Evolutionary conservation across 2,888 invertebrate genomes (phyloP), one percentile per base, ranked within the genome.

Genomic region (Strigamia maritima): DNA sequence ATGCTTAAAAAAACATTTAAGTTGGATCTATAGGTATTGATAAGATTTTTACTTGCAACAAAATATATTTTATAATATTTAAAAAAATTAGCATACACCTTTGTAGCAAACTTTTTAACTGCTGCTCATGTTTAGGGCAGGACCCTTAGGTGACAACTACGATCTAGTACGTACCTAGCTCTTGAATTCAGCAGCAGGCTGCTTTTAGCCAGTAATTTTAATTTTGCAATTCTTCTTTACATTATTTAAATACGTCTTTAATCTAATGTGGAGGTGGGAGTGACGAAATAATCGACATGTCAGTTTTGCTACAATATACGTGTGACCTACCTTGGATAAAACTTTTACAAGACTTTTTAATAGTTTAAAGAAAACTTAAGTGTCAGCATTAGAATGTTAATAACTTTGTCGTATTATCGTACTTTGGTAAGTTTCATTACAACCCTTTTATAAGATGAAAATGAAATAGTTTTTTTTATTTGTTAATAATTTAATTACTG

Each of bases 91-190:
- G 70, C 70, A 70, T 28, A 65, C 60, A 44, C 16, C 70, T 70
- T 70, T 70, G 70, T 70, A 70, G 70, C 70, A 70, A 70, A 70
- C 28, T 70, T 70, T 70, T 54, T 54, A n/a, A 70, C 70, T 28
- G 70, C 70, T 70, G 70, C 70, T 70, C 70, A 70, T 28, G 26
- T 70, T 70, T 70, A 28, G 70, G 28, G 70, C 70, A 70, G 70
- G 70, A 28, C 70, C 70, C 28, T 70, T 70, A 70, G 26, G n/a
- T 70, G 26, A 70, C 24, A 26, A 54, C 54, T 19, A 14, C 14
- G 22, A 22, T 60, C 22, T 2, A 60, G 70, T 54, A 70, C 70
- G 10, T 35, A 35, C 35, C 70, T 70, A 70, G 70, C 70, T 70
- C 70, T 28, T 70, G 26, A 44, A 70, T 70, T 26, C 28, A 70